Evolutionary conservation across 2,888 invertebrate species (phyloP), one percentile per base, ranked within the genome.

Genomic region (Andrena camellia): DNA sequence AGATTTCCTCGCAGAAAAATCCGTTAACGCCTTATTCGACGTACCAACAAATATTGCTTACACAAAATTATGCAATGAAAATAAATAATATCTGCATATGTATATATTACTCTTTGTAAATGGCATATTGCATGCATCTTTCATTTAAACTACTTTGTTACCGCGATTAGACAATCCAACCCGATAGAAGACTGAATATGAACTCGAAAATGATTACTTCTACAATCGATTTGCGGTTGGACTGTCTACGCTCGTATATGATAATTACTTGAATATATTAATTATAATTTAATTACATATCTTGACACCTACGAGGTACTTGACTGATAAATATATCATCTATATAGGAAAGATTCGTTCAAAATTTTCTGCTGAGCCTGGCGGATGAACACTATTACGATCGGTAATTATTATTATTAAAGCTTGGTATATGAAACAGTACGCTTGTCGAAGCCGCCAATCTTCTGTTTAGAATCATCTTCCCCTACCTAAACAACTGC

Each of bases 41-140:
- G 52, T 63, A 50, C 83, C 50, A 78, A 60, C 35, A 78, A 67
- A 79, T 33, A 62, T 50, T 70, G 64, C 54, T 59, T 78, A 71
- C 77, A 52, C 72, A 67, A 87, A 75, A 69, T 75, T 59, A 67
- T 50, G 50, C 73, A 59, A 59, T 67, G 60, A 85, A 86, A 87
- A 87, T 86, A 86, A 85, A 88, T 81, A 83, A 67, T 71, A 77
- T 75, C 68, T 74, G 76, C 78, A 72, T 83, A 71, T 79, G 33
- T 84, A 81, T 88, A 84, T 84, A 84, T 83, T 82, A 84, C 78
- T 87, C 77, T 84, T 78, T 80, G 66, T 71, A 86, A 85, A 78
- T 81, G 78, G 78, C 75, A 73, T 83, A 85, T 88, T 68, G 79
- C 87, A 86, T 88, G 83, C 85, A 77, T 75, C 33, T 62, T 73